These are phyloP conservation scores for Menura novaehollandiae DNA, from an alignment of 2,113 vertebrate species.

Conservation along the genomic window DNA sequence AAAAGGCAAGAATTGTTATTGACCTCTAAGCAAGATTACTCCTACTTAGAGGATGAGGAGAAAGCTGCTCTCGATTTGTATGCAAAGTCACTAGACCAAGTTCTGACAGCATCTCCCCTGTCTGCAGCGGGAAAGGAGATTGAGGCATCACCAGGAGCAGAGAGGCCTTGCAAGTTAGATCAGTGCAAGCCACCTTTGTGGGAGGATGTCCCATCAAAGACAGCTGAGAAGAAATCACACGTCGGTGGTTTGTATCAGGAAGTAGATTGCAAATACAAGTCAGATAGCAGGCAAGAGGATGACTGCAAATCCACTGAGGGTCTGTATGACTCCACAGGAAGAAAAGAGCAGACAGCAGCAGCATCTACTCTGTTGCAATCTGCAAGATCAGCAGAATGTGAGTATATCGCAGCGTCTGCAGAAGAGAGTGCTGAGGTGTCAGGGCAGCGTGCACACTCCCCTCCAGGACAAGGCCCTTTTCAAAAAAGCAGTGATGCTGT, in stretches of 20 bases:
- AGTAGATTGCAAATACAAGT: neutral
- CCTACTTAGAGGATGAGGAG: slow-evolving; percentile 5
- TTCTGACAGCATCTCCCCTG: neutral
- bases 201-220: neutral
- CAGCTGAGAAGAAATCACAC: neutral
- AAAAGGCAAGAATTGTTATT: neutral
- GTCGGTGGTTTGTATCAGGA: neutral
- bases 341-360: neutral
- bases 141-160: neutral
- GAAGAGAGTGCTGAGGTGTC: neutral
- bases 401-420: neutral
- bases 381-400: neutral
- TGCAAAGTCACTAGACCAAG: slow-evolving; percentile 15
- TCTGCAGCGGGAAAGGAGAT: neutral
- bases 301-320: neutral
- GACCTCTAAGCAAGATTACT: neutral
- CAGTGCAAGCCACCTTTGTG: neutral
- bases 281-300: neutral
- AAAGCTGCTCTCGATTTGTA: neutral
- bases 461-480: neutral
- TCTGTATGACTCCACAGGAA: neutral
- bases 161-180: neutral
- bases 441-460: neutral
- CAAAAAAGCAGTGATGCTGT: neutral
- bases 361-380: neutral